Conservation (phyloP, 2,888 invertebrate genomes). For the Yponomeuta plumbellus region DNA sequence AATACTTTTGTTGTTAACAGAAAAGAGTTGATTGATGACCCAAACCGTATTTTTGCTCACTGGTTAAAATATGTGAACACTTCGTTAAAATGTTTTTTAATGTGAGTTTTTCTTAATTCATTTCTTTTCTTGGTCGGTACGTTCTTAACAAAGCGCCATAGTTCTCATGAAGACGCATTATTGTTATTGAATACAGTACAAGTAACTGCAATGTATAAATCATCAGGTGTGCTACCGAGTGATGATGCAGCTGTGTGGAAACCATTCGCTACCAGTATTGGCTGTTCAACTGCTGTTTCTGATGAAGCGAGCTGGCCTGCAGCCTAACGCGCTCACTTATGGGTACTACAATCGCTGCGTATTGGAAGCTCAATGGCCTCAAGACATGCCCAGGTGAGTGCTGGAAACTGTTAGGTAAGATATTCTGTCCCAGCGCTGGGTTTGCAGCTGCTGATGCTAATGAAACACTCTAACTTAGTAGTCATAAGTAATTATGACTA, state of each 20-base stretch:
- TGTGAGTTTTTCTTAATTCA: no score
- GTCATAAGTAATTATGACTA: constrained; percentile 97
- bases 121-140: no score
- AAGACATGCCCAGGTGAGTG: constrained; percentile 80
- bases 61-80: no score
- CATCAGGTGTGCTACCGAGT: constrained; percentile 94
- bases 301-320: constrained; percentile 95
- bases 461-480: constrained; percentile 98
- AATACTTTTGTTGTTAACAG: no score
- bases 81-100: no score
- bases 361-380: constrained; percentile 96
- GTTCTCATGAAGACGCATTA: no score
- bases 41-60: no score
- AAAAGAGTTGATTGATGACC: no score
- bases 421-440: constrained; percentile 94
- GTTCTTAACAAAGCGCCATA: no score
- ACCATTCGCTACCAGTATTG: constrained; percentile 93
- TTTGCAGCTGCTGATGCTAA: constrained; percentile 91
- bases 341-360: constrained; percentile 90
- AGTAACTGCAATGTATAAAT: not conserved
- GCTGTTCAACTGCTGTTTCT: constrained; percentile 94
- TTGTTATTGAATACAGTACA: not conserved
- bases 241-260: constrained; percentile 98
- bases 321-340: constrained; percentile 98
- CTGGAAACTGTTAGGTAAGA: not conserved